Evolutionary conservation across 2,888 invertebrate species (phyloP).

Genomic region (Dicyrtoma fusca): DNA sequence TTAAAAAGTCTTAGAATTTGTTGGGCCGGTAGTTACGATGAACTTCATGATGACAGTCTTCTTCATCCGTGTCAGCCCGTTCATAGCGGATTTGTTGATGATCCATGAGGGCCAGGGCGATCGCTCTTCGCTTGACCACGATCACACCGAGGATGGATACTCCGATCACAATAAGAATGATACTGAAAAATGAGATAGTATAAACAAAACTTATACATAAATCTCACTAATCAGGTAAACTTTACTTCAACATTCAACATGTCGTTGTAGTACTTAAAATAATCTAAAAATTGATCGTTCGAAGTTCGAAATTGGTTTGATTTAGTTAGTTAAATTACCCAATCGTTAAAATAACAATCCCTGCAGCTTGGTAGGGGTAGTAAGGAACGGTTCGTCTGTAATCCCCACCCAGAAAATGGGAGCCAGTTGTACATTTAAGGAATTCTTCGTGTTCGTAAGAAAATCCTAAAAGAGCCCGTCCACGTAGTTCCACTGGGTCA

Average conservation of each 20-base stretch:
- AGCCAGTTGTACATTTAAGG: constrained; percentile 36
- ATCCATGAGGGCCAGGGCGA: constrained; percentile 46
- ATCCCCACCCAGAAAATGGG: neutral
- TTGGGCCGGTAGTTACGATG: constrained; percentile 19
- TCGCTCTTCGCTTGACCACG: constrained; percentile 53
- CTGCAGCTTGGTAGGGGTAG: constrained; percentile 21
- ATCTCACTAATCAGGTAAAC: no score
- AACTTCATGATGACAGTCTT: constrained; percentile 28
- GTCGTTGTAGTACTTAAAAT: no score
- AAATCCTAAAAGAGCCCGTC: constrained; percentile 35
- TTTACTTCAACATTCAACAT: no score
- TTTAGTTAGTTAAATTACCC: constrained; percentile 41
- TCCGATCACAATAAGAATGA: constrained; percentile 48
- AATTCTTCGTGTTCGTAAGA: constrained; percentile 44
- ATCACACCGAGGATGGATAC: constrained; percentile 49
- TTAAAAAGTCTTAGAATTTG: constrained; percentile 1
- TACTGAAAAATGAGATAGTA: constrained; percentile 37
- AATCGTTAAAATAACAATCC: constrained; percentile 47
- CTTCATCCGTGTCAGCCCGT: constrained; percentile 52
- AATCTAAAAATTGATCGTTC: no score
- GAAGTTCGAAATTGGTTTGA: no score
- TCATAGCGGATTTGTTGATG: constrained; percentile 55
- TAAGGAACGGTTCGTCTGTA: neutral
- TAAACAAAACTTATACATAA: no score
- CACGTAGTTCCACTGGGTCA: constrained; percentile 47